Percentiles rank a stretch among this genome's conserved stretches.
Evolutionary conservation across 2,797 vertebrate species (phyloP).

Genomic region (Orestias chungarensis): DNA sequence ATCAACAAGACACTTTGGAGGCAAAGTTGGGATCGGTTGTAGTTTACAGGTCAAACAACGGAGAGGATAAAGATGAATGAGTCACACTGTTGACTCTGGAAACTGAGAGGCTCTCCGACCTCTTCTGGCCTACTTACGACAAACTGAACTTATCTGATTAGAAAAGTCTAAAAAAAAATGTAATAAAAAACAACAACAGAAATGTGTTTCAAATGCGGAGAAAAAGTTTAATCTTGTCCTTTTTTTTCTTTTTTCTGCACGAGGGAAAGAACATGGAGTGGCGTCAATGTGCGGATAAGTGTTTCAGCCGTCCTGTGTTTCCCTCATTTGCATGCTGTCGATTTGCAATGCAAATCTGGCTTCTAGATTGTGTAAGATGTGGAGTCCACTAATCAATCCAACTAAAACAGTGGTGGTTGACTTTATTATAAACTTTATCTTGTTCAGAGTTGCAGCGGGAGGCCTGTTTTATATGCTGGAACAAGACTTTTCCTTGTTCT

Average conservation of each 20-base stretch:
- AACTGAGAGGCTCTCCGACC: background rate
- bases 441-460: background rate
- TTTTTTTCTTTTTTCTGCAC: slow-evolving; percentile 14
- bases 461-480: background rate
- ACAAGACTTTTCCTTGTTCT: background rate
- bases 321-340: slow-evolving; percentile 62
- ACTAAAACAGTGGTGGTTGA: background rate
- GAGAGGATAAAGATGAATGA: slow-evolving; percentile 30
- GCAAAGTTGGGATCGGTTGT: slow-evolving; percentile 19
- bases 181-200: too few relatives aligned
- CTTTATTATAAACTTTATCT: slow-evolving; percentile 46
- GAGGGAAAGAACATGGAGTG: slow-evolving; percentile 19
- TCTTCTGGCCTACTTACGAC: background rate
- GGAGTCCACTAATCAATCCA: slow-evolving; percentile 32
- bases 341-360: slow-evolving; percentile 72
- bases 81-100: slow-evolving; percentile 40
- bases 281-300: slow-evolving; percentile 17
- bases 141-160: background rate
- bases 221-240: background rate
- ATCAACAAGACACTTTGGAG: slow-evolving; percentile 39
- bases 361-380: slow-evolving; percentile 36
- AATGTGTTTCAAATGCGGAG: background rate
- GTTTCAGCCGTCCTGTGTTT: slow-evolving; percentile 14
- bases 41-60: slow-evolving; percentile 51
- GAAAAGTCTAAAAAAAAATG: background rate